Conservation (phyloP, 2,797 vertebrate species). For the Furcifer pardalis region DNA sequence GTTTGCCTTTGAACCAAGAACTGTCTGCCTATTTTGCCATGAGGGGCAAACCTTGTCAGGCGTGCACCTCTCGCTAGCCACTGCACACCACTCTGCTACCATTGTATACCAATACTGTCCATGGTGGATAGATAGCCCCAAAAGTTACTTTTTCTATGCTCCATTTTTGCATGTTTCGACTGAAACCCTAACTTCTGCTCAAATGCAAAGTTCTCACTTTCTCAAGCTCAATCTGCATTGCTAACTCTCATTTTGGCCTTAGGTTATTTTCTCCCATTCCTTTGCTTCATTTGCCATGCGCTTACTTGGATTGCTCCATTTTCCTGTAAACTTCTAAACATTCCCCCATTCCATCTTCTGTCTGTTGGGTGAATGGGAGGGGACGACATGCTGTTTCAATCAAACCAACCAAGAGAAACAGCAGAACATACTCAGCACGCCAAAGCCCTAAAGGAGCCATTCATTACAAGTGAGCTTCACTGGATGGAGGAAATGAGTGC, state of each 20-base stretch:
- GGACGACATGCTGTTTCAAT: conserved; percentile 17
- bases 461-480: conserved; percentile 18
- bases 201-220: not conserved
- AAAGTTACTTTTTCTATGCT: not conserved
- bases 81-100: too few relatives aligned
- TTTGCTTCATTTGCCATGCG: not conserved
- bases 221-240: not conserved
- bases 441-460: conserved; percentile 25
- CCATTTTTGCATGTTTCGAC: not conserved
- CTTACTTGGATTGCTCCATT: not conserved
- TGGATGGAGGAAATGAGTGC: conserved; percentile 6
- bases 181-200: not conserved
- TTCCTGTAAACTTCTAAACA: conserved; percentile 34
- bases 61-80: too few relatives aligned
- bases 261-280: not conserved
- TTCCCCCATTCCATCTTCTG: conserved; percentile 10
- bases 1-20: too few relatives aligned
- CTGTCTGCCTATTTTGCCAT: too few relatives aligned
- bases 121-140: not conserved
- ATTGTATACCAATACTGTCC: too few relatives aligned
- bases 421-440: conserved; percentile 17
- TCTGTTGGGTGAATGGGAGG: not conserved
- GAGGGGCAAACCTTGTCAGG: too few relatives aligned
- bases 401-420: conserved; percentile 37
- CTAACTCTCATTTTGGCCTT: not conserved